Percentiles rank a stretch among this genome's conserved stretches.
Evolutionary conservation across 35 echinoderm and acorn worm genomes (phyloP).

Genomic region (Apostichopus californicus): DNA sequence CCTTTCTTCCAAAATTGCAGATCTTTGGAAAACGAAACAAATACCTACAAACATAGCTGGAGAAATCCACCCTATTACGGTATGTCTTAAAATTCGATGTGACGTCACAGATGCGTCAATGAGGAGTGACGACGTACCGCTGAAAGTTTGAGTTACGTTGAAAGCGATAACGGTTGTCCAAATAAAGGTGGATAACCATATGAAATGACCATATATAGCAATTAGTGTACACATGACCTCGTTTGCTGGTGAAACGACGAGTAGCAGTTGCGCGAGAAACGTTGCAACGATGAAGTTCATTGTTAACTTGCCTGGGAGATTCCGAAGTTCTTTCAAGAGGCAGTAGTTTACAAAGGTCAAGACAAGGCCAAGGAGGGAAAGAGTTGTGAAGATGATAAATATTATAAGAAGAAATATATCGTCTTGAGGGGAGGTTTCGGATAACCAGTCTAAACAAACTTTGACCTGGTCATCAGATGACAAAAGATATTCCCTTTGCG

Average conservation of each 20-base stretch:
- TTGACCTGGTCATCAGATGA: neutral
- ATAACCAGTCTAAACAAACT: neutral
- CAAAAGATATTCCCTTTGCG: neutral
- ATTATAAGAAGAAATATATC: neutral
- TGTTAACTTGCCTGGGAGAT: neutral
- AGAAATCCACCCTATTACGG: neutral
- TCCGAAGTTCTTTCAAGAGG: conserved; percentile 7
- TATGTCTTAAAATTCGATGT: neutral
- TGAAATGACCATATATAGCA: neutral
- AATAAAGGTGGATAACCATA: neutral
- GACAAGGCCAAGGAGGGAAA: neutral
- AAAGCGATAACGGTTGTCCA: conserved; percentile 15
- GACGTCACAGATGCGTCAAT: too few species aligned
- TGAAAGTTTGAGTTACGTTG: neutral
- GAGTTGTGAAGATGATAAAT: neutral
- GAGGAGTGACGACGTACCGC: neutral
- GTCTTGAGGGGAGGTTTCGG: neutral
- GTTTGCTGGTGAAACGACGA: neutral
- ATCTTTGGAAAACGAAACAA: neutral
- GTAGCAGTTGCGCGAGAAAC: conserved; percentile 29
- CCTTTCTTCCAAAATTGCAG: neutral
- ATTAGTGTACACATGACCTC: neutral
- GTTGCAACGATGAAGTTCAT: conserved; percentile 12
- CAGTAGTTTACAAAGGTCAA: conserved; percentile 5
- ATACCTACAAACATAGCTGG: neutral